Evolutionary conservation across 2,113 vertebrate genomes (phyloP).

Genomic region (Rissa tridactyla): DNA sequence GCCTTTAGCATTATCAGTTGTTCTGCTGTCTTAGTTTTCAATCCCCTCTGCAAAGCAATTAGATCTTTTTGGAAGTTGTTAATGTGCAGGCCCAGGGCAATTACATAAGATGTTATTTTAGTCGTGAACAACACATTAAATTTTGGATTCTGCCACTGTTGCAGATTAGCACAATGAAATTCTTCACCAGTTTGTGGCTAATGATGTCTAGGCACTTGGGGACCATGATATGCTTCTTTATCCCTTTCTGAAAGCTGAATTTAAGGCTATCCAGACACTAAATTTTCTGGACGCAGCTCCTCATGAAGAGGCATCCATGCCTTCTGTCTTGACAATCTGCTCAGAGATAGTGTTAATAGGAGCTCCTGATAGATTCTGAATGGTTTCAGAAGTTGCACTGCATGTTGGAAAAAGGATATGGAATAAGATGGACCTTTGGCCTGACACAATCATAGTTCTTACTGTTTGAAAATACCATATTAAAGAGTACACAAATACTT

Average conservation of each 20-base stretch:
- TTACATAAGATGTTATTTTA: slow-evolving; percentile 43
- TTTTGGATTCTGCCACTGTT: neutral
- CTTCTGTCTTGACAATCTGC: neutral
- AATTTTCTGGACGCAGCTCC: neutral
- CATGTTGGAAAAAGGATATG: neutral
- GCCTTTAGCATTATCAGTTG: neutral
- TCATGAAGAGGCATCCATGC: neutral
- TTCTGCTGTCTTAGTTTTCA: neutral
- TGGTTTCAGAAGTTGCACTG: neutral
- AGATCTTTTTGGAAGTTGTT: slow-evolving; percentile 10
- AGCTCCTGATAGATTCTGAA: neutral
- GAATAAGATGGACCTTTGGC: neutral
- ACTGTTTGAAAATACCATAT: neutral
- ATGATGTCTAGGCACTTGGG: neutral
- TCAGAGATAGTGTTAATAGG: neutral
- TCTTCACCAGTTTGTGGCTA: neutral
- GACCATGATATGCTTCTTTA: neutral
- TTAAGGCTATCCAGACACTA: neutral
- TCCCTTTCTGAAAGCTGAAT: neutral
- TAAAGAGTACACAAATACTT: neutral
- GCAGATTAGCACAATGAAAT: neutral
- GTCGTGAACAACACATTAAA: neutral
- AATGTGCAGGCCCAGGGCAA: neutral
- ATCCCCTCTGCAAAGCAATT: neutral
- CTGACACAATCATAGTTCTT: neutral